A percentile compares a stretch with the other conserved stretches of the same genome.
phyloP scores from a whole-genome alignment of 2,113 vertebrate species.

The Phalacrocorax brasilianus region DNA sequence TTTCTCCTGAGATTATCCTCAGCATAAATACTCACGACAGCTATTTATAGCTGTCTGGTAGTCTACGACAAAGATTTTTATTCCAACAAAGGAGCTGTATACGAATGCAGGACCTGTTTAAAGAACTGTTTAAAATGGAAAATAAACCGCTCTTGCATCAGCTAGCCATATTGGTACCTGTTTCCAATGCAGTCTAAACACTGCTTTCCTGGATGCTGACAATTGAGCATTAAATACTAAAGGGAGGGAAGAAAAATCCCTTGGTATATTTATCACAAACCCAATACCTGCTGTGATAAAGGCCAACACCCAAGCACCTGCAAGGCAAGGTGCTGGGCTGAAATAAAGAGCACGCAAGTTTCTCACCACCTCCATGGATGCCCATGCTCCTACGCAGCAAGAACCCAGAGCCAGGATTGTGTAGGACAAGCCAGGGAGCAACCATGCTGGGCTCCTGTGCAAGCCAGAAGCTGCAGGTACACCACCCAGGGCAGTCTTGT shows the following conservation, averaged over 20 bases:
- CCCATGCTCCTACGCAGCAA: background rate
- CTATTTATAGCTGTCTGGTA: slow-evolving; percentile 75
- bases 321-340: background rate
- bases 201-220: background rate
- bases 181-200: slow-evolving; percentile 39
- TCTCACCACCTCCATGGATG: background rate
- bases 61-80: slow-evolving; percentile 71
- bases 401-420: fast-evolving
- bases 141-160: slow-evolving; percentile 48
- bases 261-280: background rate
- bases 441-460: fast-evolving
- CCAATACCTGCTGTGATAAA: background rate
- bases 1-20: slow-evolving; percentile 68
- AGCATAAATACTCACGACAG: slow-evolving; percentile 53
- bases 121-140: slow-evolving; percentile 65
- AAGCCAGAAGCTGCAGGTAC: fast-evolving
- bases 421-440: background rate
- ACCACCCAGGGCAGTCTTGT: fast-evolving
- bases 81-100: slow-evolving; percentile 76
- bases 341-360: background rate
- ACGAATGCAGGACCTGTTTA: slow-evolving; percentile 21
- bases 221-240: background rate
- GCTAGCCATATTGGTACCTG: background rate
- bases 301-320: background rate
- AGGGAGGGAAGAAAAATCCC: background rate